phyloP scores from a whole-genome alignment of 1,140 invertebrate species.

The Parasteatoda tepidariorum region DNA sequence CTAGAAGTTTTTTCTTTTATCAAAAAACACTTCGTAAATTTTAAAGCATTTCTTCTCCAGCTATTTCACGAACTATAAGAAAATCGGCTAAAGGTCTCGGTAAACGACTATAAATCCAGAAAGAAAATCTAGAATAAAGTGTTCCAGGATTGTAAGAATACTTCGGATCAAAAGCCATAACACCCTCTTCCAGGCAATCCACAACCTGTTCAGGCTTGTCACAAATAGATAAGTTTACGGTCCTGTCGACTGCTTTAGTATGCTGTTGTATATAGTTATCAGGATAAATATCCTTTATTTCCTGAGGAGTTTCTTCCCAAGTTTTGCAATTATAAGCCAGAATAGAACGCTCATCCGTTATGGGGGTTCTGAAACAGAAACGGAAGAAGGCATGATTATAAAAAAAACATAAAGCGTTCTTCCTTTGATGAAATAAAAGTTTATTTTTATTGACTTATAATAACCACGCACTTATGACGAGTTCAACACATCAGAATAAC shows the following conservation, averaged over 20 bases:
- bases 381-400: no score
- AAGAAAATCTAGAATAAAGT: neutral
- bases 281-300: slow-evolving; percentile 1
- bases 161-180: slow-evolving; percentile 34
- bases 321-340: neutral
- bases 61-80: no score
- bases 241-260: neutral
- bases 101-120: neutral
- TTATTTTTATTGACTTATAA: no score
- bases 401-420: no score
- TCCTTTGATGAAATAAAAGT: no score
- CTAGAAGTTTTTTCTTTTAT: no score
- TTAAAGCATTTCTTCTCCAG: no score
- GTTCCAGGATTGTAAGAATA: slow-evolving; percentile 44
- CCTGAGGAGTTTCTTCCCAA: neutral
- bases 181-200: slow-evolving; percentile 39
- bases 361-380: slow-evolving; percentile 6
- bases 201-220: slow-evolving; percentile 27
- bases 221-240: neutral
- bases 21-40: no score
- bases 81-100: slow-evolving; percentile 3
- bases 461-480: no score
- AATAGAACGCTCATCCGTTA: neutral
- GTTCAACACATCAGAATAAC: no score
- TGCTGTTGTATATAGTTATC: neutral